Conservation (phyloP, 2,797 vertebrate genomes). For the Anguilla anguilla region DNA sequence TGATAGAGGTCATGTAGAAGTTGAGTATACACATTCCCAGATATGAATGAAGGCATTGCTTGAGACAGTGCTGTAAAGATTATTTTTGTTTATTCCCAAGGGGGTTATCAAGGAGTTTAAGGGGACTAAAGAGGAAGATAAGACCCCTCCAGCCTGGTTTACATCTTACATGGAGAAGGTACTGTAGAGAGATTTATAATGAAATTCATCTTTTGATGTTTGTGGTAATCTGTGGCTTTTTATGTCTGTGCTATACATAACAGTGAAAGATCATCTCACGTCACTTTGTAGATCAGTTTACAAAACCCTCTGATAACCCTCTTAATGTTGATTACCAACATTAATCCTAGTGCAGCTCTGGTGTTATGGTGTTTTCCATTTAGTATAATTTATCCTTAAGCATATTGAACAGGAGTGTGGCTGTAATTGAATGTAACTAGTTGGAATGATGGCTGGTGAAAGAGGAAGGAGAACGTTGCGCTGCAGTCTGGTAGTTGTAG, state of each 20-base stretch:
- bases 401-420: too few relatives aligned
- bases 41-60: background rate
- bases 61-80: too few relatives aligned
- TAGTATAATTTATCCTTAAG: too few relatives aligned
- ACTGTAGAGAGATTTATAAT: background rate
- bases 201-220: background rate
- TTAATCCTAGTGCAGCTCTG: background rate
- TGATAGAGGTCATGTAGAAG: background rate
- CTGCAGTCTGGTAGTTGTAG: too few relatives aligned
- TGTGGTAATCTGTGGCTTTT: background rate
- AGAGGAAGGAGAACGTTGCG: too few relatives aligned
- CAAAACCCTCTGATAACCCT: background rate
- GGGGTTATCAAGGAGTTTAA: constrained; percentile 72
- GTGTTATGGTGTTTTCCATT: background rate
- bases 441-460: too few relatives aligned
- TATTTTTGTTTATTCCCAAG: constrained; percentile 47
- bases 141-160: constrained; percentile 91
- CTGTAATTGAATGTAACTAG: too few relatives aligned
- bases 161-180: constrained; percentile 93
- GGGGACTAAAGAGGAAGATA: constrained; percentile 71
- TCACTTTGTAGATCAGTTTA: background rate
- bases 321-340: too few relatives aligned
- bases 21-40: background rate
- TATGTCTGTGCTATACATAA: background rate
- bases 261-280: background rate